These are phyloP conservation scores for Leucania comma DNA, from an alignment of 2,888 invertebrate species.

Conservation along the genomic window DNA sequence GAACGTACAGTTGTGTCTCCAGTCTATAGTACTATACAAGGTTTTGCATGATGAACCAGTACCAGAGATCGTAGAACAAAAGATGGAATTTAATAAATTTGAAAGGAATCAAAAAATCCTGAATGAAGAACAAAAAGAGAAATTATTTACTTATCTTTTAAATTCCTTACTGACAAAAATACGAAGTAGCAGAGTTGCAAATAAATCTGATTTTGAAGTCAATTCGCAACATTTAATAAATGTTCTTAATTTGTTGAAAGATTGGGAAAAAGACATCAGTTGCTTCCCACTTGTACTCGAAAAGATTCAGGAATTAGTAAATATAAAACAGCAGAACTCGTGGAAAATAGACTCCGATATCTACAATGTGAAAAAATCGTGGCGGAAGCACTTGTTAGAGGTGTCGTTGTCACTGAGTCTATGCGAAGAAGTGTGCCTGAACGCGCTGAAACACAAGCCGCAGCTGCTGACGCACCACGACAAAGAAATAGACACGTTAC, in stretches of 20 bases:
- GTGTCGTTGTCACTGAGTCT: conserved; percentile 75
- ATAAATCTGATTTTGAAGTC: conserved; percentile 67
- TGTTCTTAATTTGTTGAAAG: conserved; percentile 70
- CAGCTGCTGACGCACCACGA: conserved; percentile 70
- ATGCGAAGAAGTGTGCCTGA: conserved; percentile 73
- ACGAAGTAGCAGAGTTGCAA: conserved; percentile 56
- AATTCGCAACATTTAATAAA: conserved; percentile 61
- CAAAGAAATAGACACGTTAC: conserved; percentile 66
- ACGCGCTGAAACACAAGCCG: conserved; percentile 81
- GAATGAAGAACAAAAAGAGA: conserved; percentile 71
- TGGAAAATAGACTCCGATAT: conserved; percentile 66
- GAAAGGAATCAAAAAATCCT: conserved; percentile 63
- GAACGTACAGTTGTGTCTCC: conserved; percentile 74
- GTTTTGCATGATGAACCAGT: conserved; percentile 60
- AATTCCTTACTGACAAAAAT: conserved; percentile 64
- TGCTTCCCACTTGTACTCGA: conserved; percentile 68
- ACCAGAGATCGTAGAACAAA: conserved; percentile 72
- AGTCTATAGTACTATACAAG: conserved; percentile 75
- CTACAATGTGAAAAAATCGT: conserved; percentile 76
- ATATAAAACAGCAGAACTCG: conserved; percentile 67
- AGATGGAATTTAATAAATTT: conserved; percentile 1
- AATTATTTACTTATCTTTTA: conserved; percentile 76
- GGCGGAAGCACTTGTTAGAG: conserved; percentile 78
- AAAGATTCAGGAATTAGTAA: conserved; percentile 71
- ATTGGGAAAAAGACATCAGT: conserved; percentile 77